Base-by-base conservation (phyloP, 2,888 invertebrate species). In the Sipunculus nudus region DNA sequence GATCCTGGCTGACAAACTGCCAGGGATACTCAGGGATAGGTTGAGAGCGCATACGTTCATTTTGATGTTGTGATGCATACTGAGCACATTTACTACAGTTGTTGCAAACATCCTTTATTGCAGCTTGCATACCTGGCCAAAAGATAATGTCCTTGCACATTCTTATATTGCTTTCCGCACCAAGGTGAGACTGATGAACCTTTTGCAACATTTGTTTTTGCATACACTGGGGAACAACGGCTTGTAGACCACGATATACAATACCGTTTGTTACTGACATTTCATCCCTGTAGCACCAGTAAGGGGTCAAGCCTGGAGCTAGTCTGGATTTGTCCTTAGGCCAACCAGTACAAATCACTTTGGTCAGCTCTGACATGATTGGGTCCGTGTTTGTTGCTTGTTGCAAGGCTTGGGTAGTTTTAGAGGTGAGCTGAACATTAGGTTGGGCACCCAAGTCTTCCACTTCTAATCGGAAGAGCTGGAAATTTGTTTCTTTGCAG, bases 1-100 rank as follows among this genome's bases (percentile, higher is more conserved):
- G n/a, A 28, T 52, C 53, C 26, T 52, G 47, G 26, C 47, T 46
- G 10, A 46, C 47, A 46, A 23, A 46, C 19, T 46, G 47, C 26
- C 47, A 46, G 6, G 53, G 53, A 6, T 10, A 23, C 6, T 40
- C 25, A 10, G 53, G 53, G 6, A 52, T 25, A 5, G 39, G 53
- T 38, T 28, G 40, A 28, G 29, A 28, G 6, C 13, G 26, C 53
- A 40, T 52, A 40, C 40, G 53, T 40, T 52, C 53, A 16, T 52
- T 52, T 8, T 10, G 40, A 26, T 25, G 6, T 25, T 25, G n/a
- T n/a, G n/a, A n/a, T n/a, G n/a, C n/a, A 21, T 28, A 52, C 26
- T 52, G 26, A 4, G 53, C 53, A 40, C 53, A 52, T 10, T 25
- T 21, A n/a, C 8, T 8, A 28, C 53, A 52, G 6, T 19, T 6